A percentile compares a stretch with the other conserved stretches of the same genome.
phyloP scores from a whole-genome alignment of 2,797 vertebrate genomes.

The Cheirogaleus major region DNA sequence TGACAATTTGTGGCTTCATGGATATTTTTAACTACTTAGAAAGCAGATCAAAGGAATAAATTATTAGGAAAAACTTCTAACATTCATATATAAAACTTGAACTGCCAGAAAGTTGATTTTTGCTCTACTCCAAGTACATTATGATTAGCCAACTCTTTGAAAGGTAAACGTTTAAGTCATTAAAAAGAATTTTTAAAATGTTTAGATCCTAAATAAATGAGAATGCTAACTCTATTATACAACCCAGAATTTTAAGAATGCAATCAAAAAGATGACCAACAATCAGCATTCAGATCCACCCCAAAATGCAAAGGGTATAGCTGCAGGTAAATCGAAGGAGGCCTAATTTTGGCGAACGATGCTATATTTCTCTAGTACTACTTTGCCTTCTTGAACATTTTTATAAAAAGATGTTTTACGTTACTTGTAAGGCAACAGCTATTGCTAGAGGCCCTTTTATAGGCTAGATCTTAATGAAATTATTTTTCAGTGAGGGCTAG shows the following conservation, averaged over 20 bases:
- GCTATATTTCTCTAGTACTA: constrained; percentile 59
- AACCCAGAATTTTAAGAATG: background rate
- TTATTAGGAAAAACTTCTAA: background rate
- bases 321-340: background rate
- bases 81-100: background rate
- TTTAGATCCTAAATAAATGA: background rate
- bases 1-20: background rate
- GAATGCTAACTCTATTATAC: background rate
- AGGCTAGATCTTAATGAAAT: constrained; percentile 73
- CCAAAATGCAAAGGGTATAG: background rate
- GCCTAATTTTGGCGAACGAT: background rate
- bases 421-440: constrained; percentile 70
- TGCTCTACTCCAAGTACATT: background rate
- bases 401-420: constrained; percentile 45
- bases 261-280: background rate
- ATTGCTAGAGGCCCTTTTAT: constrained; percentile 72
- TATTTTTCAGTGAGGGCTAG: constrained; percentile 71
- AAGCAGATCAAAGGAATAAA: constrained; percentile 8
- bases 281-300: background rate
- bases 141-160: background rate
- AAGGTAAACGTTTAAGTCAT: background rate
- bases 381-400: constrained; percentile 61
- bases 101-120: background rate
- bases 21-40: background rate
- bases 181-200: background rate